A percentile compares a stretch with the other conserved stretches of the same genome.
Conservation (phyloP, 2,797 vertebrate genomes). For the Oreochromis mossambicus region DNA sequence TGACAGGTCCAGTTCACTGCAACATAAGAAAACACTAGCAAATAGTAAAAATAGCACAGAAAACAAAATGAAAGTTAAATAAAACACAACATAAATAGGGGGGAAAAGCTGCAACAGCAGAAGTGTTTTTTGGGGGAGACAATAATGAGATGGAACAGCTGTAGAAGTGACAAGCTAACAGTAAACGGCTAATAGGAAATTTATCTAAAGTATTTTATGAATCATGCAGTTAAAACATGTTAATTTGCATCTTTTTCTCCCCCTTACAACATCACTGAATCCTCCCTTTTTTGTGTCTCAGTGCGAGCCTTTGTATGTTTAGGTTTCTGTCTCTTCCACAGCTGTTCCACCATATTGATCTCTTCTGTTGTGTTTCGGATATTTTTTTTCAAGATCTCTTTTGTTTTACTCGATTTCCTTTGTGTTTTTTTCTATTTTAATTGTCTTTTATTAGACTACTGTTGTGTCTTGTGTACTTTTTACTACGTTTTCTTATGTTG, state of each 20-base stretch:
- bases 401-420: not conserved
- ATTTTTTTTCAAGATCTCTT: not conserved
- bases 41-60: not conserved
- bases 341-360: not conserved
- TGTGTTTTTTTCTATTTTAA: fast-evolving
- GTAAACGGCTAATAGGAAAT: not conserved
- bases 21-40: not conserved
- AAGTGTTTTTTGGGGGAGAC: not conserved
- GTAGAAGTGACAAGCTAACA: not conserved
- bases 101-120: not conserved
- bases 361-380: fast-evolving
- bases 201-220: not conserved
- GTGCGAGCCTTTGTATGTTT: not conserved
- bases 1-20: not conserved
- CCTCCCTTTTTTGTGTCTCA: not conserved
- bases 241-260: not conserved
- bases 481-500: not conserved
- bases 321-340: not conserved
- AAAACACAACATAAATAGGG: not conserved
- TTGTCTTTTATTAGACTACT: not conserved
- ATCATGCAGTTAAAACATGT: not conserved
- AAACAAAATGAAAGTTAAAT: not conserved
- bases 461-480: not conserved
- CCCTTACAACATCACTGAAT: not conserved
- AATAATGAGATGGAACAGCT: not conserved